phyloP scores from a whole-genome alignment of 2,113 vertebrate genomes.

The Odontophorus gujanensis region DNA sequence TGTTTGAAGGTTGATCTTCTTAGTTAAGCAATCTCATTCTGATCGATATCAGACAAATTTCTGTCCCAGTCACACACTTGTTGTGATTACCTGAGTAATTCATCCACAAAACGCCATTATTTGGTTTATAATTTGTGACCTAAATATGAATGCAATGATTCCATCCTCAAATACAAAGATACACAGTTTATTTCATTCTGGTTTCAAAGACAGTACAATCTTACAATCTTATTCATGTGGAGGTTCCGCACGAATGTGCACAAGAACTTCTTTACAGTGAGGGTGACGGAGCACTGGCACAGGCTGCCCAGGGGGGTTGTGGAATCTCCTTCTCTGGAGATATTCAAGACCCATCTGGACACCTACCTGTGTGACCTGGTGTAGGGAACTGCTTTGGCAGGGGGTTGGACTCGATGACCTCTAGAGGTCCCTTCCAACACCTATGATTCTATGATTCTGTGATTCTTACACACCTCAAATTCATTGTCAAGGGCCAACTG shows the following conservation, averaged over 20 bases:
- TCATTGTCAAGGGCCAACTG: not conserved
- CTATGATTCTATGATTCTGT: too few relatives aligned
- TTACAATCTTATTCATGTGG: too few relatives aligned
- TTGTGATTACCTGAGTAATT: not conserved
- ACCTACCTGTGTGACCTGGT: too few relatives aligned
- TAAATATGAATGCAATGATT: not conserved
- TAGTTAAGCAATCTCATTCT: not conserved
- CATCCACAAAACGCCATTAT: not conserved
- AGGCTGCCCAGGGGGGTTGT: too few relatives aligned
- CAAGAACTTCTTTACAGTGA: too few relatives aligned
- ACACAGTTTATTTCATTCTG: not conserved
- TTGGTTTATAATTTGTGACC: not conserved
- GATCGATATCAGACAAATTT: not conserved
- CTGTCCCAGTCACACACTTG: not conserved
- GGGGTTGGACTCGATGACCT: too few relatives aligned
- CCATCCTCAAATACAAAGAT: not conserved
- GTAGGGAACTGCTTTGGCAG: too few relatives aligned
- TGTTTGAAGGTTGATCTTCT: not conserved
- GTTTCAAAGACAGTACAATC: not conserved
- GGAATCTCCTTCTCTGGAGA: too few relatives aligned
- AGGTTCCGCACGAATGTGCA: too few relatives aligned
- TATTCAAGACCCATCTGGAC: too few relatives aligned
- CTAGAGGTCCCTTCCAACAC: too few relatives aligned
- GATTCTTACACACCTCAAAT: not conserved
- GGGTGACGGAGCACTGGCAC: too few relatives aligned